Conservation (phyloP, 2,113 vertebrate genomes). For the Cnemophilus loriae region DNA sequence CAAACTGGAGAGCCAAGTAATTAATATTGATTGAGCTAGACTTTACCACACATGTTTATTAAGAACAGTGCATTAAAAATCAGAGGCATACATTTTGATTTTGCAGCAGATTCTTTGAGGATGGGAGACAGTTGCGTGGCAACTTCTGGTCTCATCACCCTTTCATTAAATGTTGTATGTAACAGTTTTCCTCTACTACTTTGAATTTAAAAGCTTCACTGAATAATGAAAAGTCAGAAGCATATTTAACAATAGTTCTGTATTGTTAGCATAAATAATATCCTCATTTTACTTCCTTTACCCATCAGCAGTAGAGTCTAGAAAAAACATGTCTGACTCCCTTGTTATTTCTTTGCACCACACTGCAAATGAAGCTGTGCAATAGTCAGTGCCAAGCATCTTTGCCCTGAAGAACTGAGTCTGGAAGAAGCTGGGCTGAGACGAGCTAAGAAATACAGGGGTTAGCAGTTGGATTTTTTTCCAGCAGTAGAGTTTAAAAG, state of each 20-base stretch:
- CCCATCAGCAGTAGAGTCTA: conserved; percentile 1
- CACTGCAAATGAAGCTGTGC: background rate
- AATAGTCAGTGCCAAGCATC: background rate
- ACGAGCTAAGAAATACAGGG: background rate
- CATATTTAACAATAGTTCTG: conserved; percentile 28
- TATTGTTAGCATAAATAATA: conserved; percentile 51
- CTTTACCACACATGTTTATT: conserved; percentile 18
- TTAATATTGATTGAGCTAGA: conserved; percentile 29
- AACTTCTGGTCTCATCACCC: conserved; percentile 17
- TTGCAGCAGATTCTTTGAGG: conserved; percentile 37
- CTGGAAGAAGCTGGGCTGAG: background rate
- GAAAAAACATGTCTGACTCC: conserved; percentile 11
- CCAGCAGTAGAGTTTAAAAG: background rate
- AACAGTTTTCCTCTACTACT: conserved; percentile 36
- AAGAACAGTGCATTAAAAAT: conserved; percentile 33
- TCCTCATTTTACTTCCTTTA: conserved; percentile 51
- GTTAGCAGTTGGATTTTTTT: background rate
- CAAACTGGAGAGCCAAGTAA: conserved; percentile 11
- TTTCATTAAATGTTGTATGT: conserved; percentile 36
- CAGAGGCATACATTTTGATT: conserved; percentile 29
- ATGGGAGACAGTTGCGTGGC: conserved; percentile 15
- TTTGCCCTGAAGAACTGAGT: conserved; percentile 24
- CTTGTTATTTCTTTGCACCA: background rate
- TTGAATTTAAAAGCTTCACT: conserved; percentile 56
- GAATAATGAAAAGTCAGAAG: conserved; percentile 33